Base-by-base conservation (phyloP, 2,113 vertebrate genomes). In the Toxotes jaculatrix region DNA sequence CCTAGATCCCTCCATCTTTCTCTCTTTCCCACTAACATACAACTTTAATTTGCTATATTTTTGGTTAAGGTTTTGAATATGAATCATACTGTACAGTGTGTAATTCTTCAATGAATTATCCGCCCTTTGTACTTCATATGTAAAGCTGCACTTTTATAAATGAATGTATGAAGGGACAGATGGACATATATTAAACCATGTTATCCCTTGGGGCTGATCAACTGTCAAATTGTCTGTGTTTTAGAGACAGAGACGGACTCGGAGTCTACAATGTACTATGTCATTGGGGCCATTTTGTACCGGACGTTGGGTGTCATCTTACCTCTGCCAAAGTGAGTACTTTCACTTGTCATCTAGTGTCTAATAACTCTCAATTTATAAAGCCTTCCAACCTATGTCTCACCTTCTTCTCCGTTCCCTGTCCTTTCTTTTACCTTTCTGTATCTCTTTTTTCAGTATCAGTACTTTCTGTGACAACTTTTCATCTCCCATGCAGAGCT, bases 261-360 rank as follows among this genome's bases (percentile, higher is more conserved):
- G 0, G 97, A 96, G 79, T 32, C 87, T 11, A 96, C 95, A 1
- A 88, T 97, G 49, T 97, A 99, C 91, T 99, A 98, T 1, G 97
- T 99, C 87, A 98, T 99, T 2, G 98, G 98, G 87, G 96, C 98
- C 55, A 95, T 99, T 88, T 93, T 99, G 77, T 99, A 97, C 91
- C 96, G 98, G 83, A 99, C 98, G 0, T 91, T 99, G 61, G 97
- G 97, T 32, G 88, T 96, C 82, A 98, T 99, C 93, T 93, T 99
- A 89, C 98, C 98, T 2, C 94, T 96, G 5, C 97, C 97, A 42
- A 96, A 94, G 98, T 99, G 92, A 96, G 97, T 93, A 32, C 32
- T 4, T 27, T 42, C 21, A 45, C 11, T 8, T 76, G 13, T 23
- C 16, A 74, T 40, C 60, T 2, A 2, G n/a, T 13, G 36, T 45